Conservation (phyloP, 2,797 vertebrate genomes). For the Falco naumanni region DNA sequence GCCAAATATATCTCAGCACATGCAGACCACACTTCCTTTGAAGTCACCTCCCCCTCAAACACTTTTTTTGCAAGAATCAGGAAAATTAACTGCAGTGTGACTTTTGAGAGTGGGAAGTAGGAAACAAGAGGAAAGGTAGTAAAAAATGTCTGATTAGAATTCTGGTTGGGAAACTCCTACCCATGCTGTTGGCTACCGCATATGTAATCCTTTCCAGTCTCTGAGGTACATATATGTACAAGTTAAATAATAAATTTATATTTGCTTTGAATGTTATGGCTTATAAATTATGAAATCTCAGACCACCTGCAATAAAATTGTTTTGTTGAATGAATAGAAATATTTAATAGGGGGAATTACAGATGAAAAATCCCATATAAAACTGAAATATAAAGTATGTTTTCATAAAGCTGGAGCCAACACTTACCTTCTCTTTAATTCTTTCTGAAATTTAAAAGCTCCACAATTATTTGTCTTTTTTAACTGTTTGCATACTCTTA, state of each 20-base stretch:
- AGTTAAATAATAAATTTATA: neutral
- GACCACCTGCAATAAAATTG: neutral
- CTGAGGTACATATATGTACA: rapidly evolving
- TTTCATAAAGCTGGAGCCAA: neutral
- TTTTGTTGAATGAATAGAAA: neutral
- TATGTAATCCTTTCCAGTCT: neutral
- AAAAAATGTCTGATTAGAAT: neutral
- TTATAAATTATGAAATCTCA: neutral
- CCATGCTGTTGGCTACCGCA: neutral
- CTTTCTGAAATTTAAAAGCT: neutral
- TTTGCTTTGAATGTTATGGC: neutral
- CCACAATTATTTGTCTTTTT: rapidly evolving
- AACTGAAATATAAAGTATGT: neutral
- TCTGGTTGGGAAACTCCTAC: neutral
- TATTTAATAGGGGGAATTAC: neutral
- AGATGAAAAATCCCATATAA: neutral
- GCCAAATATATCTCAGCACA: neutral
- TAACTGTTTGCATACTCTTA: neutral
- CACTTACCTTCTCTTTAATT: neutral
- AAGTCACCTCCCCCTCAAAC: neutral
- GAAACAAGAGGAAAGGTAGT: neutral
- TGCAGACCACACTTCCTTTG: neutral
- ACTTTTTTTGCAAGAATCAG: neutral
- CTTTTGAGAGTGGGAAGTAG: neutral
- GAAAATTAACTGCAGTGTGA: neutral